These are phyloP conservation scores for Balearica regulorum DNA, from an alignment of 2,797 vertebrate genomes.

Conservation along the genomic window DNA sequence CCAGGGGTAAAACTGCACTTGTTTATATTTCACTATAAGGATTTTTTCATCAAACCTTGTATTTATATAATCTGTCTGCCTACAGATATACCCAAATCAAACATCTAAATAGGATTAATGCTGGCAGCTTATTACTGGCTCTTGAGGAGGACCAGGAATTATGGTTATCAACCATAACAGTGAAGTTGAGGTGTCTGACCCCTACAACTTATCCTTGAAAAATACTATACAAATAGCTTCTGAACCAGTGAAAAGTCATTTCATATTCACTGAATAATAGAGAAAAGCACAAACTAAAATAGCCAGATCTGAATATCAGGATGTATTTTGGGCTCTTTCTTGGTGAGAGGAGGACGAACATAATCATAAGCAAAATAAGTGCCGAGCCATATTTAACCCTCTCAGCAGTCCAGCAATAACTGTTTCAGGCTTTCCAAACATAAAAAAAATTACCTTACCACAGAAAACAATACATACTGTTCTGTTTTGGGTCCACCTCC, in stretches of 20 bases:
- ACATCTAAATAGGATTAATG: conserved; percentile 48
- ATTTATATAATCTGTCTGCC: conserved; percentile 22
- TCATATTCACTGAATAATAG: conserved; percentile 25
- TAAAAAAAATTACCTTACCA: not conserved
- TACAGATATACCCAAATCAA: conserved; percentile 37
- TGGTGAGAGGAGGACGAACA: not conserved
- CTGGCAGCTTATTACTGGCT: conserved; percentile 27
- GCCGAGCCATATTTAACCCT: not conserved
- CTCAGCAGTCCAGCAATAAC: not conserved
- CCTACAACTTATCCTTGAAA: not conserved
- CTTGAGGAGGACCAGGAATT: conserved; percentile 24
- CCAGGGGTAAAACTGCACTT: not conserved
- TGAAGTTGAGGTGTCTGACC: conserved; percentile 4
- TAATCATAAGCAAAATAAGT: not conserved
- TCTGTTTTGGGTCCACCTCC: not conserved
- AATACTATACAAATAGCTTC: not conserved
- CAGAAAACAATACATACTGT: not conserved
- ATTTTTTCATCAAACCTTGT: not conserved
- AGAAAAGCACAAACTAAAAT: conserved; percentile 32
- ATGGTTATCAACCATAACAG: not conserved
- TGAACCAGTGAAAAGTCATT: conserved; percentile 7
- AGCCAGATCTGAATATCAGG: conserved; percentile 19
- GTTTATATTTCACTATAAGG: not conserved
- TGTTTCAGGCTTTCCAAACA: not conserved
- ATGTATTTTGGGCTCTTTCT: conserved; percentile 8